Evolutionary conservation across 92 coral and sea anemone species (phyloP).

Genomic region (Actinostola sp.): DNA sequence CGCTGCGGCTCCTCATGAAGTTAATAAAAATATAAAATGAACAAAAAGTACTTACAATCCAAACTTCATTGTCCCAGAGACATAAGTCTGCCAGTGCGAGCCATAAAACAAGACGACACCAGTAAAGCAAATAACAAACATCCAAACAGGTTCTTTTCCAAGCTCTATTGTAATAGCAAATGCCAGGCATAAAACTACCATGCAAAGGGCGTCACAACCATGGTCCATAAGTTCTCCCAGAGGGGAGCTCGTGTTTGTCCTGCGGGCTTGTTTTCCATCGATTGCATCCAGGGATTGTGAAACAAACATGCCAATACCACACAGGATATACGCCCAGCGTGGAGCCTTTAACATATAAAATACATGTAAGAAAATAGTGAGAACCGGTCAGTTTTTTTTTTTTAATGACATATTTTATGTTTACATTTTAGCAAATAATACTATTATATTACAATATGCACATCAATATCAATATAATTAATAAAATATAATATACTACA

Average conservation of each 20-base stretch:
- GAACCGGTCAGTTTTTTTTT: not conserved
- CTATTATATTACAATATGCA: no score
- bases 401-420: not conserved
- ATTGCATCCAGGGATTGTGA: conserved; percentile 94
- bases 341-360: conserved; percentile 64
- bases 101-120: conserved; percentile 77
- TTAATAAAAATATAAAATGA: not conserved
- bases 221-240: conserved; percentile 96
- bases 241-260: conserved; percentile 86
- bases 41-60: conserved; percentile 65
- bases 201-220: conserved; percentile 93
- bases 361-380: not conserved
- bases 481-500: no score
- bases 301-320: conserved; percentile 79
- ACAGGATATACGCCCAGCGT: conserved; percentile 67
- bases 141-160: conserved; percentile 85
- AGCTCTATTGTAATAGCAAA: conserved; percentile 69
- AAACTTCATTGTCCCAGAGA: conserved; percentile 90
- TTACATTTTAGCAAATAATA: no score
- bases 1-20: not conserved
- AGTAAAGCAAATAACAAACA: conserved; percentile 69
- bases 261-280: conserved; percentile 97
- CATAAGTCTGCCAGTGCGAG: conserved; percentile 95
- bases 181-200: conserved; percentile 70
- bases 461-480: no score